Evolutionary conservation across 2,888 invertebrate genomes (phyloP).

Genomic region (Oegoconia quadripuncta): DNA sequence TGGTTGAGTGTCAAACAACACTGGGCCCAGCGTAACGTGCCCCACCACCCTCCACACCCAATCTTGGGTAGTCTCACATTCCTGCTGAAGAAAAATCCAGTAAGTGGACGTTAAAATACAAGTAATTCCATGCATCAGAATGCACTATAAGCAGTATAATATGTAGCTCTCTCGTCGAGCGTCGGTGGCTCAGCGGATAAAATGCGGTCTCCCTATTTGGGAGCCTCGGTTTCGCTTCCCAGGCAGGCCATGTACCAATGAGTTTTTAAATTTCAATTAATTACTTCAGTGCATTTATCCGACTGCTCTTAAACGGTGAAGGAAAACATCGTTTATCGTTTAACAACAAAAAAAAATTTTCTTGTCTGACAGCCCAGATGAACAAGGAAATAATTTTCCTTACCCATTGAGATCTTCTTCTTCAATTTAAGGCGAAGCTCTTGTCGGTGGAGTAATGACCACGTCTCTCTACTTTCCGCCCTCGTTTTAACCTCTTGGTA

Average conservation of each 20-base stretch:
- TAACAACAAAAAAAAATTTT: too few species aligned
- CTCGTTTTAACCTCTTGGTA: too few species aligned
- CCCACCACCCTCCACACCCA: conserved; percentile 27
- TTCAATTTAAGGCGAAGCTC: not conserved
- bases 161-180: not conserved
- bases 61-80: conserved; percentile 39
- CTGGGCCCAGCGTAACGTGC: conserved; percentile 29
- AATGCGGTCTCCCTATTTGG: too few species aligned
- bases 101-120: conserved; percentile 20
- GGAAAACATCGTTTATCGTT: not conserved
- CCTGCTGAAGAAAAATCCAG: conserved; percentile 34
- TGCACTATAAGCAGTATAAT: not conserved
- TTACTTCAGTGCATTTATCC: not conserved
- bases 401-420: not conserved
- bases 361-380: too few species aligned
- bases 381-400: too few species aligned
- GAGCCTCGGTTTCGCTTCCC: too few species aligned
- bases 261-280: not conserved
- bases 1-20: conserved; percentile 24
- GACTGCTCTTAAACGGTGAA: not conserved
- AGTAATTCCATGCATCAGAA: not conserved
- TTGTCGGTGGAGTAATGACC: not conserved
- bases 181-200: too few species aligned
- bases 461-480: too few species aligned
- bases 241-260: too few species aligned